Evolutionary conservation across 2,888 invertebrate species (phyloP).

Genomic region (Willowsia nigromaculata): DNA sequence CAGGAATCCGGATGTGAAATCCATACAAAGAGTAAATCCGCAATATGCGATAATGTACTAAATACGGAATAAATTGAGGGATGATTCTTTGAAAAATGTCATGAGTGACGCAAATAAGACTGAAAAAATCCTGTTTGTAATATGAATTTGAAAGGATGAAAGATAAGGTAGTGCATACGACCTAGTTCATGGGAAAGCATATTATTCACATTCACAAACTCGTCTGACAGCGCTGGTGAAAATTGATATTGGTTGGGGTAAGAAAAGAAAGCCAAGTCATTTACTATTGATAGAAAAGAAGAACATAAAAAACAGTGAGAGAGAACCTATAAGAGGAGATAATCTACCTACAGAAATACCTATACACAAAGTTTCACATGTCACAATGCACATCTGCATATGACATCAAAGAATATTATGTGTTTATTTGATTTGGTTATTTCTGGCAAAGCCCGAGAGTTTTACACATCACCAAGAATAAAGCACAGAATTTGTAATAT

Average conservation of each 20-base stretch:
- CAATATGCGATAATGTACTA: too few relatives aligned
- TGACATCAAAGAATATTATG: slow-evolving; percentile 23
- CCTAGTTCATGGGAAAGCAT: neutral
- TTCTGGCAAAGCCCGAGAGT: too few relatives aligned
- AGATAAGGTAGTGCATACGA: neutral
- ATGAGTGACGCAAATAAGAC: too few relatives aligned
- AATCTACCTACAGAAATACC: neutral
- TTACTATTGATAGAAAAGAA: neutral
- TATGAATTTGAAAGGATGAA: too few relatives aligned
- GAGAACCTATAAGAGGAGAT: too few relatives aligned
- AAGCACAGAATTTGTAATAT: neutral
- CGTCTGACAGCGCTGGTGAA: slow-evolving; percentile 49
- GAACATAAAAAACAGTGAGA: too few relatives aligned
- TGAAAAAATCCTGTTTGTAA: too few relatives aligned
- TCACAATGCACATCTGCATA: slow-evolving; percentile 56
- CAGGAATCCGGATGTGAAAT: too few relatives aligned
- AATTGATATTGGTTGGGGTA: slow-evolving; percentile 54
- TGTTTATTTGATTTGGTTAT: neutral
- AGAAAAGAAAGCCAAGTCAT: slow-evolving; percentile 52
- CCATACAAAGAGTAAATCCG: too few relatives aligned
- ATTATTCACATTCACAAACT: neutral
- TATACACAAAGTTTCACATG: neutral
- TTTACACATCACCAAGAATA: too few relatives aligned
- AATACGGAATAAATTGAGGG: too few relatives aligned
- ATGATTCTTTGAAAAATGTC: too few relatives aligned